Percentiles rank a stretch among this genome's conserved stretches.
Evolutionary conservation across 2,797 vertebrate species (phyloP).

Genomic region (Melanotaenia maccullochi): DNA sequence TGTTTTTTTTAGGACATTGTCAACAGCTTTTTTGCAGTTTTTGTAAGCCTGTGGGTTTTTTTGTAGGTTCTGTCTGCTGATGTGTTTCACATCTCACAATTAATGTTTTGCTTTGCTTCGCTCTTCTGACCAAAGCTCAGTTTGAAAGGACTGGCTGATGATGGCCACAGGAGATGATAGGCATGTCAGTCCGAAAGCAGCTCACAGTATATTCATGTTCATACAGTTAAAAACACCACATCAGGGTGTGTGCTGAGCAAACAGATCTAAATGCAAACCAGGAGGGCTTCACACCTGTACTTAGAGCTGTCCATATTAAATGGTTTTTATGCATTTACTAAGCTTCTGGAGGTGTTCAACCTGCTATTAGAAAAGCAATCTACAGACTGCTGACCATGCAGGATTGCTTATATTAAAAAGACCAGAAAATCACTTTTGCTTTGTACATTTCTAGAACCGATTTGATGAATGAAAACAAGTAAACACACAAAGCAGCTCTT

Average conservation of each 20-base stretch:
- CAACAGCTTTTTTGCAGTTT: too few relatives aligned
- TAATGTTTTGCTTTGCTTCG: not conserved
- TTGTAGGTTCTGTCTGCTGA: too few relatives aligned
- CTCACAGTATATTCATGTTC: not conserved
- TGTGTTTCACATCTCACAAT: not conserved
- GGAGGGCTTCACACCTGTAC: not conserved
- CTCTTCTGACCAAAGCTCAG: not conserved
- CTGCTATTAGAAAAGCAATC: not conserved
- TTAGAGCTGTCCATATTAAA: not conserved
- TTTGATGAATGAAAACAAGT: not conserved
- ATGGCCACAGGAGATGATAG: not conserved
- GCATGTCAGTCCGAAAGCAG: not conserved
- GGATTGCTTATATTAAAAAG: not conserved
- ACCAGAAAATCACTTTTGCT: too few relatives aligned
- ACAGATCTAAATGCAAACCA: not conserved
- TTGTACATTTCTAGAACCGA: fast-evolving
- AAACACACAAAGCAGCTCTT: not conserved
- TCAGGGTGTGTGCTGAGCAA: not conserved
- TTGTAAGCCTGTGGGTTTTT: too few relatives aligned
- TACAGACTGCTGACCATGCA: not conserved
- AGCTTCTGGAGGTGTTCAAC: not conserved
- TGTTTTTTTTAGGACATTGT: too few relatives aligned
- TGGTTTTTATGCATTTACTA: too few relatives aligned
- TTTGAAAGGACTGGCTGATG: not conserved
- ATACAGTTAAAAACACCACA: not conserved